These are phyloP conservation scores for Melieria crassipennis DNA, from an alignment of 2,888 invertebrate genomes.

Conservation along the genomic window DNA sequence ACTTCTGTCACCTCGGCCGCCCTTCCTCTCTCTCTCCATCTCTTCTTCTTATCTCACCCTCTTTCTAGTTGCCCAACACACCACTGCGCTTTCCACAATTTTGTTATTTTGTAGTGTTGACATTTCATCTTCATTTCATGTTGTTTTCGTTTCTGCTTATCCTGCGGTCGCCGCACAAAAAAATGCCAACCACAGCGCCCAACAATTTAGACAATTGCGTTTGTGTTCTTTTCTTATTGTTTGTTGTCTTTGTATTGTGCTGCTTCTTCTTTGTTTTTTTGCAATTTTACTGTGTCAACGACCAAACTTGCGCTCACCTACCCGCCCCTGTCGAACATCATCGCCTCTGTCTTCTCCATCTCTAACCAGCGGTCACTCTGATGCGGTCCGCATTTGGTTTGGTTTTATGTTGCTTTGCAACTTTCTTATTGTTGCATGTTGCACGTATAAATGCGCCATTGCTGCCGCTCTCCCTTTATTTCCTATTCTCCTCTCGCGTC, in stretches of 20 bases:
- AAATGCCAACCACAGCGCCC: too few relatives aligned
- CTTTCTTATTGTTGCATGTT: too few relatives aligned
- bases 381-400: background rate
- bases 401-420: background rate
- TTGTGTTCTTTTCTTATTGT: background rate
- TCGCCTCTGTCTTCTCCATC: background rate
- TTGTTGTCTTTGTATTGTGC: background rate
- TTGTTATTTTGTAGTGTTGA: background rate
- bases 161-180: too few relatives aligned
- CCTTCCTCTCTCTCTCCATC: background rate
- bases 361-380: background rate
- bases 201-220: too few relatives aligned
- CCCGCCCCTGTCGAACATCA: background rate
- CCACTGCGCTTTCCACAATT: background rate
- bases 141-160: background rate
- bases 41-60: background rate
- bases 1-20: slow-evolving; percentile 15
- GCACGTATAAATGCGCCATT: too few relatives aligned
- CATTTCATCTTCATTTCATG: slow-evolving; percentile 21
- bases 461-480: background rate
- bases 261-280: background rate
- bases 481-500: background rate
- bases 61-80: background rate
- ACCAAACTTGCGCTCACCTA: slow-evolving; percentile 5
- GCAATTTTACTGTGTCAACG: background rate